Evolutionary conservation across 2,113 vertebrate species (phyloP).

Genomic region (Pyxicephalus adspersus): DNA sequence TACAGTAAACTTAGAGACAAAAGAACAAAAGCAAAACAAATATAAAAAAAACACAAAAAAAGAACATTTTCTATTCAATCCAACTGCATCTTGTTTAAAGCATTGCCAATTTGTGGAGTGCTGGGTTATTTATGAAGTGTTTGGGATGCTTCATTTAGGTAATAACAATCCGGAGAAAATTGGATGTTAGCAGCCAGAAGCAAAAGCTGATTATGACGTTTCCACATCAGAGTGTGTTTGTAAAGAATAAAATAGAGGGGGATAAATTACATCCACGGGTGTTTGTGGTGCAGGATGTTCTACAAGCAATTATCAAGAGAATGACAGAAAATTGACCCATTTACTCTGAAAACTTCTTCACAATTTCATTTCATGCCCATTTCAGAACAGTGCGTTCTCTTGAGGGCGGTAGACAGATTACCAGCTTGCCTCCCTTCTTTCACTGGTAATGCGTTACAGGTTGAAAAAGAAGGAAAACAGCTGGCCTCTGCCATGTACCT

Average conservation of each 20-base stretch:
- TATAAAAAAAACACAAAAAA: background rate
- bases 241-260: slow-evolving; percentile 54
- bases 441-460: slow-evolving; percentile 27
- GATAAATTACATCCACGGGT: slow-evolving; percentile 47
- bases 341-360: slow-evolving; percentile 65
- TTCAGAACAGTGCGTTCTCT: slow-evolving; percentile 68
- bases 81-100: slow-evolving; percentile 61
- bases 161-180: slow-evolving; percentile 68
- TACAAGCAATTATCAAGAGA: slow-evolving; percentile 66
- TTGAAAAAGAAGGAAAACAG: slow-evolving; percentile 63
- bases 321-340: slow-evolving; percentile 69
- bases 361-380: slow-evolving; percentile 69
- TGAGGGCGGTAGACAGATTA: slow-evolving; percentile 67
- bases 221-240: slow-evolving; percentile 65
- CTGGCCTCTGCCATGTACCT: slow-evolving; percentile 29
- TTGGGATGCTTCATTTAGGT: slow-evolving; percentile 64
- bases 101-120: slow-evolving; percentile 59
- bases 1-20: slow-evolving; percentile 43
- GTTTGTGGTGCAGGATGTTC: slow-evolving; percentile 54
- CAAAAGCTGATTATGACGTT: slow-evolving; percentile 68
- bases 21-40: slow-evolving; percentile 57
- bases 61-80: slow-evolving; percentile 64
- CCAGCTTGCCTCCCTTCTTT: slow-evolving; percentile 52
- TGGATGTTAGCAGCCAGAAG: slow-evolving; percentile 67
- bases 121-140: slow-evolving; percentile 63